phyloP scores from a whole-genome alignment of 2,113 vertebrate species.

The Silurus asotus region DNA sequence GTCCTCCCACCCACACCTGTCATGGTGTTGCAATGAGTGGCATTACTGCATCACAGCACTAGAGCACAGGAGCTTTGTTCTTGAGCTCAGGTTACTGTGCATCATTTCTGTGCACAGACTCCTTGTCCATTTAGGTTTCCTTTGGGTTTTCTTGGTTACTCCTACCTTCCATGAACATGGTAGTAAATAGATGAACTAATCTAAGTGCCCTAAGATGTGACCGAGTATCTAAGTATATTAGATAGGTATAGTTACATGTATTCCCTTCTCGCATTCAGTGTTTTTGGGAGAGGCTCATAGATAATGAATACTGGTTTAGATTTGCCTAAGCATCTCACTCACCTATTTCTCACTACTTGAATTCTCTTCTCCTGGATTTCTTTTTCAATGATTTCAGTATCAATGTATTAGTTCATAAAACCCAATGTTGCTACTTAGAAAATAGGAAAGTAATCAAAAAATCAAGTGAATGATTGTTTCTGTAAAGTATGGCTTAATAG shows the following conservation, averaged over 20 bases:
- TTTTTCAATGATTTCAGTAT: neutral
- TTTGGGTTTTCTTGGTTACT: neutral
- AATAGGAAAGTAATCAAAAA: too few relatives aligned
- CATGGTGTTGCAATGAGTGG: neutral
- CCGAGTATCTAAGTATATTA: neutral
- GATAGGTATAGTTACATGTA: neutral
- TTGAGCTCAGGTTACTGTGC: neutral
- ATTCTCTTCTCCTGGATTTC: neutral
- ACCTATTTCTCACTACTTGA: neutral
- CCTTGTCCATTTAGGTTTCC: neutral
- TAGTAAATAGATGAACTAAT: neutral
- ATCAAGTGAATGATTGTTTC: neutral
- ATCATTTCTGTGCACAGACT: neutral
- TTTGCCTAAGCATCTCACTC: neutral
- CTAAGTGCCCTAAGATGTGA: neutral
- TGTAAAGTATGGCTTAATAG: neutral
- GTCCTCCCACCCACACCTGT: too few relatives aligned
- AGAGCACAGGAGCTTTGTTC: neutral
- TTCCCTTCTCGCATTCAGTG: neutral
- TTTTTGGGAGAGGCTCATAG: neutral
- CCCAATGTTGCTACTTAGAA: neutral
- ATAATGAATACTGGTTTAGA: neutral
- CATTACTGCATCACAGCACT: neutral
- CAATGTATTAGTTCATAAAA: neutral
- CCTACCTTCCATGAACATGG: neutral